Evolutionary conservation across 2,113 vertebrate species (phyloP), one percentile per base, ranked within the genome.

Genomic region (Telmatochromis bifrenatus): DNA sequence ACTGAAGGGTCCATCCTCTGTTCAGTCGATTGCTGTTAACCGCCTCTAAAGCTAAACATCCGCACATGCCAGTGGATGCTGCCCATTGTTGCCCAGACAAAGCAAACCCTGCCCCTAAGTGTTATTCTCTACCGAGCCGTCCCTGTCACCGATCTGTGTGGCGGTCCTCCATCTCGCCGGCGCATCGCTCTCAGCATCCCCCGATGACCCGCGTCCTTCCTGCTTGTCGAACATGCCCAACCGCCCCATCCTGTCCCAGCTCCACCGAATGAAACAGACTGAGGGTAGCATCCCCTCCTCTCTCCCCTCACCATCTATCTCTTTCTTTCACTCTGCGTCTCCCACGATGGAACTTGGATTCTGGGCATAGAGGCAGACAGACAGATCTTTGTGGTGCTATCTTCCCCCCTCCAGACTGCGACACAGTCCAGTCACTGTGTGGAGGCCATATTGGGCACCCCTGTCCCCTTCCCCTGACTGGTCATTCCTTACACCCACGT

Each of bases 401-500:
- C 60, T 79, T 82, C 88, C 91, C 75, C 89, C 83, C 79, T 54
- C 56, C 84, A 82, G 39, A 81, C 85, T 6, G 39, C 28, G 56
- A 87, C 85, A 93, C 93, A 94, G 92, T 88, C 86, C 86, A 21
- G 87, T 91, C 88, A 86, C 92, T 94, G 93, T 96, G 91, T 90
- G 88, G 84, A 88, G 89, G 93, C 90, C 95, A 94, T 95, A 93
- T 94, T 95, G 94, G 93, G 94, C 94, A 49, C 93, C 95, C 91
- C 91, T 89, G 93, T 95, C 86, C 84, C 81, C 83, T 82, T 26
- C 91, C 85, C 4, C 93, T 86, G 92, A 92, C 68, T 75, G 95
- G 82, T 96, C 96, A 97, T 97, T 97, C 95, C 91, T 58, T 58
- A 75, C 90, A 86, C 95, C 89, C 91, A 85, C 95, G 92, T 86